phyloP scores from a whole-genome alignment of 2,888 invertebrate genomes.

The Minunthozetes semirufus region DNA sequence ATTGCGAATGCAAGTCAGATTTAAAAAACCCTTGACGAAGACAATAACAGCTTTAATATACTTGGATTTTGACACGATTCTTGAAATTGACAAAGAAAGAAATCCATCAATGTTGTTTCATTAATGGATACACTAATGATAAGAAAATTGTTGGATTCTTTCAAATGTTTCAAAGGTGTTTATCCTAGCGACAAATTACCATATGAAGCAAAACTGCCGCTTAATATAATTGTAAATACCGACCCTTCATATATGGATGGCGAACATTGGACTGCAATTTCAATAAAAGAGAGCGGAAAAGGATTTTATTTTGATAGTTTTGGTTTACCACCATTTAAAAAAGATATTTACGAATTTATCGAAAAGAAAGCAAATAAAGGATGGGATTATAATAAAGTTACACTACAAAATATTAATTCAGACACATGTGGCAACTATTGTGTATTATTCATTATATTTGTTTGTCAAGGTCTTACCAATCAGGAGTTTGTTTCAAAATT shows the following conservation, averaged over 20 bases:
- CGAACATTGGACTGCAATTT: conserved; percentile 20
- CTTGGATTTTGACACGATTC: conserved; percentile 4
- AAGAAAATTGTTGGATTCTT: background rate
- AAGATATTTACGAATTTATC: background rate
- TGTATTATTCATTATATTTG: background rate
- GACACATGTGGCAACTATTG: conserved; percentile 11
- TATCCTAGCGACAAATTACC: conserved; percentile 2
- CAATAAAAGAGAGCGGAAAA: background rate
- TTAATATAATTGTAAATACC: conserved; percentile 8
- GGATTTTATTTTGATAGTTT: conserved; percentile 26
- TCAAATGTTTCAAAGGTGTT: conserved; percentile 8
- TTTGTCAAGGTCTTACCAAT: background rate
- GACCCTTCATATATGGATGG: background rate
- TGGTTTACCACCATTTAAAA: conserved; percentile 18
- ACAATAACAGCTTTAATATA: background rate
- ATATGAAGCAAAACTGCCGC: background rate
- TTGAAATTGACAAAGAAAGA: conserved; percentile 2
- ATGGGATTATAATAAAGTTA: background rate
- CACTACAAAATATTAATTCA: background rate
- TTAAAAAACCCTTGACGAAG: no score
- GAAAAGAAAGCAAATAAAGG: background rate
- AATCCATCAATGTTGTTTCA: background rate
- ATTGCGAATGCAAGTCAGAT: conserved; percentile 1
- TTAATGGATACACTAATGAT: conserved; percentile 5
- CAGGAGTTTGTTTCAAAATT: background rate